Evolutionary conservation across 2,797 vertebrate species (phyloP).

Genomic region (Gallinago solitaria): DNA sequence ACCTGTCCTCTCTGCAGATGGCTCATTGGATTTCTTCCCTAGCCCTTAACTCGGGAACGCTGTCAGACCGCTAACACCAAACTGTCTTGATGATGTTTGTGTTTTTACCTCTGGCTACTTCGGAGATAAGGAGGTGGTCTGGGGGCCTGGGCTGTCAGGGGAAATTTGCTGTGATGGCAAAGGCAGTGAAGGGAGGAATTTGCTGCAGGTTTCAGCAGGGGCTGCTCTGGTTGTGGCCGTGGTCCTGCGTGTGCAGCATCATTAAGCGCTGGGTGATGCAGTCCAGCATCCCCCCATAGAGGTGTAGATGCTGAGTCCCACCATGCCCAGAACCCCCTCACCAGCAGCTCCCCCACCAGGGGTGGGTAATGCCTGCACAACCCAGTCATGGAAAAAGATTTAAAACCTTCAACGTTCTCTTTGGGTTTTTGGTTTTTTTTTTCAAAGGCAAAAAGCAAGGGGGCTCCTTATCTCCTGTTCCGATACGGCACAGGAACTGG

Average conservation of each 20-base stretch:
- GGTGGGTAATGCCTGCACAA: not conserved
- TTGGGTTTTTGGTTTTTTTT: not conserved
- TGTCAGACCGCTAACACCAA: not conserved
- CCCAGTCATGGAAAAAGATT: not conserved
- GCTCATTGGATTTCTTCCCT: not conserved
- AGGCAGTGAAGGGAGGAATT: not conserved
- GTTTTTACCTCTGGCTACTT: not conserved
- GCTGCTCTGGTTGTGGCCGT: fast-evolving
- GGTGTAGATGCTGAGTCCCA: not conserved
- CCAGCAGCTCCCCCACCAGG: fast-evolving
- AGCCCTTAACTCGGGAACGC: not conserved
- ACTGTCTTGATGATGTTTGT: too few species aligned
- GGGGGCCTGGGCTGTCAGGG: not conserved
- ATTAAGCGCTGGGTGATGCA: fast-evolving
- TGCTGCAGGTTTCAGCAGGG: fast-evolving
- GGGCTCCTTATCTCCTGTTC: not conserved
- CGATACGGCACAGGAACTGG: fast-evolving
- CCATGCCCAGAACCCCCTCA: fast-evolving
- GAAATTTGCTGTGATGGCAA: not conserved
- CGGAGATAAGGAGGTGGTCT: not conserved
- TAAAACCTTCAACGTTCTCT: not conserved
- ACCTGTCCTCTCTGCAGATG: not conserved
- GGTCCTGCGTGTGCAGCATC: not conserved
- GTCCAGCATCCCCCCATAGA: not conserved
- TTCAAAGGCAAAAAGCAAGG: not conserved